These are phyloP conservation scores for Leptatherina wallacei DNA, from an alignment of 2,797 vertebrate genomes.

Conservation along the genomic window DNA sequence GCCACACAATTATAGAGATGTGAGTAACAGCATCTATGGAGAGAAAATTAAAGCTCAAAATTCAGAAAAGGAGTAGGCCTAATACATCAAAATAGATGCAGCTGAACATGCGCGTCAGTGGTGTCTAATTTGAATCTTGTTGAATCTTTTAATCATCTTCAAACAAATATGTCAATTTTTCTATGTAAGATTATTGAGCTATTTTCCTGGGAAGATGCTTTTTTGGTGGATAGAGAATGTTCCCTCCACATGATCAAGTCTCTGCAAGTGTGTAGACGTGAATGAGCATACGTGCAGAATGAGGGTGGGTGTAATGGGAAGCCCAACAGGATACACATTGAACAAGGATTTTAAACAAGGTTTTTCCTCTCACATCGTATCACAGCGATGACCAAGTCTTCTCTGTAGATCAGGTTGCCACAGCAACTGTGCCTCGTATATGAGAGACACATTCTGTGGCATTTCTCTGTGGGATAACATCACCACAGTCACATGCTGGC, in stretches of 20 bases:
- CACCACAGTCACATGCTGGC: slow-evolving; percentile 40
- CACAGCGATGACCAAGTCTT: slow-evolving; percentile 33
- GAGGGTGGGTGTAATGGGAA: background rate
- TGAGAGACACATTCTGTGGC: slow-evolving; percentile 48
- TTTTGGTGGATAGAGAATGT: background rate
- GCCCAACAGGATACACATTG: slow-evolving; percentile 18
- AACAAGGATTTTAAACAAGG: slow-evolving; percentile 29
- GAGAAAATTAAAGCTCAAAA: background rate
- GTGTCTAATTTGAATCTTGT: background rate
- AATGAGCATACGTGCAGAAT: slow-evolving; percentile 8
- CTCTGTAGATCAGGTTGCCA: slow-evolving; percentile 51
- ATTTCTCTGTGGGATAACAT: slow-evolving; percentile 59
- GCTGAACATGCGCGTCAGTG: background rate
- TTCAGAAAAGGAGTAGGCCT: background rate
- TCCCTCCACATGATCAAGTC: slow-evolving; percentile 7
- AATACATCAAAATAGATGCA: background rate
- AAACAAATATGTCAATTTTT: background rate
- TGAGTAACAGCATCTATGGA: too few relatives aligned
- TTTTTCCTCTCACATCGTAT: slow-evolving; percentile 36
- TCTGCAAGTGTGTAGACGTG: background rate
- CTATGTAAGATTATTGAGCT: background rate
- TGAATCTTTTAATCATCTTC: background rate
- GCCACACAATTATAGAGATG: too few relatives aligned
- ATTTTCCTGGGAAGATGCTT: background rate
- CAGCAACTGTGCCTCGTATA: slow-evolving; percentile 60